Conservation (phyloP, 2,888 invertebrate genomes). For the Oxystoma pomonae region DNA sequence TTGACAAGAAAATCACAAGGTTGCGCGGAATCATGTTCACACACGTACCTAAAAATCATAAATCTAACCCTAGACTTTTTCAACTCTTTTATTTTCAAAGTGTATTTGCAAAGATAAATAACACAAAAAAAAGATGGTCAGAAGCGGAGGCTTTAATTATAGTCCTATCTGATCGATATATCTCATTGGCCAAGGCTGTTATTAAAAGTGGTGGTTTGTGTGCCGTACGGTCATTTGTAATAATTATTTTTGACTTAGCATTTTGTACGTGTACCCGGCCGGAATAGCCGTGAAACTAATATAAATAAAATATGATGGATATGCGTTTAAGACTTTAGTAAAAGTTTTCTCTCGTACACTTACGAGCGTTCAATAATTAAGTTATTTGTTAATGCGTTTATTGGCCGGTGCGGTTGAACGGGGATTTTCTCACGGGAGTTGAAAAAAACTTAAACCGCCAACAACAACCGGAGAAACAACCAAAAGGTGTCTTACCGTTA, state of each 20-base stretch:
- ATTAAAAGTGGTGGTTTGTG: slow-evolving; percentile 40
- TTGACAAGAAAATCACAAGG: too few relatives aligned
- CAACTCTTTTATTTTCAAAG: too few relatives aligned
- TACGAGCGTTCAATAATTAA: neutral
- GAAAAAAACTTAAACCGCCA: too few relatives aligned
- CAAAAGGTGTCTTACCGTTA: too few relatives aligned
- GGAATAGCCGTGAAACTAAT: neutral
- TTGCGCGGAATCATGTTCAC: too few relatives aligned
- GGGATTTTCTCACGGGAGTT: too few relatives aligned
- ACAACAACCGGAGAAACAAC: too few relatives aligned
- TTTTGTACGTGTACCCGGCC: slow-evolving; percentile 1
- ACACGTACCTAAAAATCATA: too few relatives aligned
- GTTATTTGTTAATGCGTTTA: neutral
- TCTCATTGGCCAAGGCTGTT: slow-evolving; percentile 35
- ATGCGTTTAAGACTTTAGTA: neutral
- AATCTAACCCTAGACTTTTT: too few relatives aligned
- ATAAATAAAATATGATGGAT: neutral
- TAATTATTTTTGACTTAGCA: slow-evolving; percentile 47
- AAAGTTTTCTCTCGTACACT: neutral
- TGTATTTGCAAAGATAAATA: neutral
- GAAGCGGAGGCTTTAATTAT: slow-evolving; percentile 24
- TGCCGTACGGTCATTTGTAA: slow-evolving; percentile 45
- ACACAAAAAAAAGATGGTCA: slow-evolving; percentile 8
- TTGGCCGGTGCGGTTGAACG: too few relatives aligned
- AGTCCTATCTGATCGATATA: slow-evolving; percentile 38